Base-by-base conservation (phyloP, 2,888 invertebrate genomes). In the Halictus quadricinctus region DNA sequence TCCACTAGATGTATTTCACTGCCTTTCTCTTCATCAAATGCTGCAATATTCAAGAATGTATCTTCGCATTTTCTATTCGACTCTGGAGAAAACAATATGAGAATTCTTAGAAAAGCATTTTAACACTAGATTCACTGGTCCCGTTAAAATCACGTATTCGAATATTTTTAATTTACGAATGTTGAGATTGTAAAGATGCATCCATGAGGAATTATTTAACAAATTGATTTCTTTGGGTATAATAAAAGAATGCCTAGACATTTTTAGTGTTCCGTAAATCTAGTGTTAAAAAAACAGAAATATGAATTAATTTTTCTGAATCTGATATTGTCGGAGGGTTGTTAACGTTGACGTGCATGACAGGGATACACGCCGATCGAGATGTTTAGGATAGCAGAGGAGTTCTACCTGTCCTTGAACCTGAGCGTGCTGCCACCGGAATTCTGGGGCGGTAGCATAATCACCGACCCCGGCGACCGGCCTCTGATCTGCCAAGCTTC, bases 321-420 rank as follows among this genome's bases (percentile, higher is more conserved):
- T 36, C 36, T 36, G 36, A 36, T 18, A 50, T 7, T 21, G 54
- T 2, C 54, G 21, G 21, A 8, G 21, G 8, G 21, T 54, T 3
- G 6, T 25, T 60, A 25, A 60, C 6, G 13, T 60, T 25, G 25
- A 15, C 29, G 21, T n/a, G 36, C 43, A 73, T 74, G 58, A 13
- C 95, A 98, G 97, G 98, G 98, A 77, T 98, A 97, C 94, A 97
- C 97, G 0, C 97, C 98, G 0, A 95, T 96, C 1, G 96, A 97
- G 25, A 97, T 99, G 95, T 98, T 98, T 95, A 96, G 97, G 93
- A 95, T 98, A 89, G 98, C 98, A 0, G 98, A 99, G 92, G 98
- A 98, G 93, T 99, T 98, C 95, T 99, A 98, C 94, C 96, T 97
- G 0, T 98, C 98, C 0, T 96, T 99, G 93, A 98, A 98, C 93